A percentile compares a stretch with the other conserved stretches of the same genome.
phyloP scores from a whole-genome alignment of 2,888 invertebrate genomes.

The Rhabditoides inermis region DNA sequence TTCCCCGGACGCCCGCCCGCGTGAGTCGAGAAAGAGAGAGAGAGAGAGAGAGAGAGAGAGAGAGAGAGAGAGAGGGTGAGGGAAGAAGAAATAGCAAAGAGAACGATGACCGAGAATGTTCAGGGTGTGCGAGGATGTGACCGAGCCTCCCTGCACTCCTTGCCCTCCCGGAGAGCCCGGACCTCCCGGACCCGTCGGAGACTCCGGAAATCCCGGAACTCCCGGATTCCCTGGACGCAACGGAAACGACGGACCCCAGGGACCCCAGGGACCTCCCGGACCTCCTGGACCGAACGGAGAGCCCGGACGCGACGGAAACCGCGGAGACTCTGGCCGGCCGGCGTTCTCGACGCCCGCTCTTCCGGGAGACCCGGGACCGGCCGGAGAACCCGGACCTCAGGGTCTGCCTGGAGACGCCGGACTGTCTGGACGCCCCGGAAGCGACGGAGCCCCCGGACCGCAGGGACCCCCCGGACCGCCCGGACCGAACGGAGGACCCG shows the following conservation, averaged over 20 bases:
- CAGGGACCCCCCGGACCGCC: constrained; percentile 39
- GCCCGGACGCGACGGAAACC: constrained; percentile 44
- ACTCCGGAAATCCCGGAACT: constrained; percentile 32
- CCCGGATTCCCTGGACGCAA: constrained; percentile 42
- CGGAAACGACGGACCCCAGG: constrained; percentile 50
- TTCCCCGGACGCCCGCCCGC: constrained; percentile 52
- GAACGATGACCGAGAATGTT: constrained; percentile 8
- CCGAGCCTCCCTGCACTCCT: constrained; percentile 49
- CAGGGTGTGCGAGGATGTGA: constrained; percentile 48
- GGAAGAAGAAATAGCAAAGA: not conserved
- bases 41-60: not conserved
- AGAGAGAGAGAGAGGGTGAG: not conserved
- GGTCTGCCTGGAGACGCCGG: constrained; percentile 47
- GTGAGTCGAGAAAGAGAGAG: constrained; percentile 13
- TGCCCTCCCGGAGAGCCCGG: constrained; percentile 51
- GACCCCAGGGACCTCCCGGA: constrained; percentile 45
- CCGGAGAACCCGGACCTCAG: constrained; percentile 47
- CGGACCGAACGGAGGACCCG: constrained; percentile 32
- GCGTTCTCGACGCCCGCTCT: constrained; percentile 49
- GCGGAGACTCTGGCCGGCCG: constrained; percentile 50
- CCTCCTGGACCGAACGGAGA: constrained; percentile 45
- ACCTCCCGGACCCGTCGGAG: constrained; percentile 40
- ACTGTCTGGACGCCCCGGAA: constrained; percentile 33
- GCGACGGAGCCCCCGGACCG: constrained; percentile 37
- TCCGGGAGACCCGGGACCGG: constrained; percentile 51